These are phyloP conservation scores for Nemoura dubitans DNA, from an alignment of 2,888 invertebrate species.

Conservation along the genomic window DNA sequence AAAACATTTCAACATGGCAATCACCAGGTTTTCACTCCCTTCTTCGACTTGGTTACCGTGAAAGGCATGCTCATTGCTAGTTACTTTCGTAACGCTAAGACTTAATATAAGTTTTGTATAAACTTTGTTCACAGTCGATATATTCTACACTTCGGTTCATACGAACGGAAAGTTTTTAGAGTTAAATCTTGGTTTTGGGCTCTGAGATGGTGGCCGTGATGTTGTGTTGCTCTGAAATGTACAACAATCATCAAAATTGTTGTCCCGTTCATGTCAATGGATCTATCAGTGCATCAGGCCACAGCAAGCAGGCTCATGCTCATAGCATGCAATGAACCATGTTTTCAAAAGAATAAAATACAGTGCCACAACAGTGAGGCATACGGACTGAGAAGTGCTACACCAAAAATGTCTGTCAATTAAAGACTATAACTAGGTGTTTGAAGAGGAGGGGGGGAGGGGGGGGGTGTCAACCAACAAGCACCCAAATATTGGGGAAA, in stretches of 20 bases:
- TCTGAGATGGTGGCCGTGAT: slow-evolving; percentile 46
- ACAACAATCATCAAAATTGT: slow-evolving; percentile 32
- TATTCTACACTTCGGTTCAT: slow-evolving; percentile 28
- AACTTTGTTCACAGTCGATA: not conserved
- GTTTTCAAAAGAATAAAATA: not conserved
- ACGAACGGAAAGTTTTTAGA: slow-evolving; percentile 48
- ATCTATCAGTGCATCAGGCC: not conserved
- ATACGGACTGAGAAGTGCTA: not conserved
- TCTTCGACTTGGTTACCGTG: not conserved
- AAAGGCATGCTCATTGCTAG: not conserved
- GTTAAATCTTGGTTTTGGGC: slow-evolving; percentile 46
- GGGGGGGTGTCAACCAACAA: too few species aligned
- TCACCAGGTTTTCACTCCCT: not conserved
- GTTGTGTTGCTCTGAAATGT: slow-evolving; percentile 48
- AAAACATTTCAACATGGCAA: not conserved
- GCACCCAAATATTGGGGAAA: too few species aligned
- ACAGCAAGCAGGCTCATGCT: not conserved
- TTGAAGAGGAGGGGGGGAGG: too few species aligned
- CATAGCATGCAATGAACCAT: too few species aligned
- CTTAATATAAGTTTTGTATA: not conserved
- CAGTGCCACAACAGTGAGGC: not conserved
- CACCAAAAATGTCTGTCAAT: too few species aligned
- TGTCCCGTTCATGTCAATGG: not conserved
- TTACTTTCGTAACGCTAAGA: not conserved
- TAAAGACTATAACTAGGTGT: too few species aligned